These are phyloP conservation scores for Spea hammondii DNA, from an alignment of 2,797 vertebrate genomes.

Conservation along the genomic window DNA sequence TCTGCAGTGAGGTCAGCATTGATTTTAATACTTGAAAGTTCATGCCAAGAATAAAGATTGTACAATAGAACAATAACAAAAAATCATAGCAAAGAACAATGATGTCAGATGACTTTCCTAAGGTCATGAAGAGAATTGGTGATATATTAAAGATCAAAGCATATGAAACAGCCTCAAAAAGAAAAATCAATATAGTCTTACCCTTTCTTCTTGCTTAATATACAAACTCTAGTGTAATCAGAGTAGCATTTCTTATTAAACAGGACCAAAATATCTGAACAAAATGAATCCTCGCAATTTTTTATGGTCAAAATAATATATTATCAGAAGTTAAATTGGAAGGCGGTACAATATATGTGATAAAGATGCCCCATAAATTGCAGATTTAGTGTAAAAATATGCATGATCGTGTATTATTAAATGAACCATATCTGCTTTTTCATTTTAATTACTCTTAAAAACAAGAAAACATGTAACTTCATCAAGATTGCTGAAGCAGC, in stretches of 20 bases:
- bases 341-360: no score
- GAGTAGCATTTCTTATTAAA: no score
- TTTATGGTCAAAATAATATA: no score
- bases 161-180: background rate
- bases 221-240: no score
- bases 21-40: constrained; percentile 25
- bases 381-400: background rate
- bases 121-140: constrained; percentile 54
- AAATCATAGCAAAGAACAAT: constrained; percentile 38
- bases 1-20: constrained; percentile 31
- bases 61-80: constrained; percentile 48
- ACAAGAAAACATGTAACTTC: constrained; percentile 52
- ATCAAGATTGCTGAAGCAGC: constrained; percentile 53
- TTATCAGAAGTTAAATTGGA: no score
- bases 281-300: no score
- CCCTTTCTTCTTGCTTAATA: no score
- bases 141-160: constrained; percentile 36
- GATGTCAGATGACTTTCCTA: constrained; percentile 50
- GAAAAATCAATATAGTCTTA: background rate
- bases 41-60: constrained; percentile 10
- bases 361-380: background rate
- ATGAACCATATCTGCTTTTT: background rate
- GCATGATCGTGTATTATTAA: no score
- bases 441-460: constrained; percentile 17
- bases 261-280: no score